A percentile compares a stretch with the other conserved stretches of the same genome.
Conservation (phyloP, 1,140 invertebrate species). For the Drosophila chauvacae region DNA sequence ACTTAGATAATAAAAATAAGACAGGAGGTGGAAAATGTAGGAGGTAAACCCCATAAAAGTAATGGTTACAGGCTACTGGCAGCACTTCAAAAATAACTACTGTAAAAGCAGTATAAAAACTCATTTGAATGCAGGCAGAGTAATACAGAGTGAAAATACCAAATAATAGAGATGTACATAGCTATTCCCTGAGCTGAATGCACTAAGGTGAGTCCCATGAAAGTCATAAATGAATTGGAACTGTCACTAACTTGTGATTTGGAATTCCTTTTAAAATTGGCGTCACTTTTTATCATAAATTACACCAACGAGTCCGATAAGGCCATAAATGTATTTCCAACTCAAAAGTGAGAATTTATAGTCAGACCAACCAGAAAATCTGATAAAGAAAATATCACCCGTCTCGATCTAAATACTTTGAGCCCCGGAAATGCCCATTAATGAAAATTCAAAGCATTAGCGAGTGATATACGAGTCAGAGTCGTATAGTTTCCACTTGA, state of each 20-base stretch:
- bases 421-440: conserved; percentile 42
- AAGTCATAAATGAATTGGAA: conserved; percentile 21
- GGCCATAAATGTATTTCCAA: conserved; percentile 2
- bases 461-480: background rate
- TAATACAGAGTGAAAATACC: conserved; percentile 29
- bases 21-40: background rate
- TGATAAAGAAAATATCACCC: conserved; percentile 5
- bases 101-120: background rate
- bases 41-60: conserved; percentile 6
- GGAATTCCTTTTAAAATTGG: conserved; percentile 15
- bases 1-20: background rate
- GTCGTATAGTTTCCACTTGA: background rate
- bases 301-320: conserved; percentile 6
- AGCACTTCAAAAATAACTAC: background rate
- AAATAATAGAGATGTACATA: conserved; percentile 1
- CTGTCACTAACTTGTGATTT: conserved; percentile 3
- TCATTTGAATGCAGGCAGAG: conserved; percentile 24
- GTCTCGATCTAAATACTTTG: conserved; percentile 14
- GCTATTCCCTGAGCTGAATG: conserved; percentile 8
- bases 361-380: background rate
- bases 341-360: background rate
- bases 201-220: background rate
- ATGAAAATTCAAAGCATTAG: conserved; percentile 33
- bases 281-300: conserved; percentile 22
- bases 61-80: conserved; percentile 15